Conservation (phyloP, 2,888 invertebrate genomes). For the Agrochola macilenta region DNA sequence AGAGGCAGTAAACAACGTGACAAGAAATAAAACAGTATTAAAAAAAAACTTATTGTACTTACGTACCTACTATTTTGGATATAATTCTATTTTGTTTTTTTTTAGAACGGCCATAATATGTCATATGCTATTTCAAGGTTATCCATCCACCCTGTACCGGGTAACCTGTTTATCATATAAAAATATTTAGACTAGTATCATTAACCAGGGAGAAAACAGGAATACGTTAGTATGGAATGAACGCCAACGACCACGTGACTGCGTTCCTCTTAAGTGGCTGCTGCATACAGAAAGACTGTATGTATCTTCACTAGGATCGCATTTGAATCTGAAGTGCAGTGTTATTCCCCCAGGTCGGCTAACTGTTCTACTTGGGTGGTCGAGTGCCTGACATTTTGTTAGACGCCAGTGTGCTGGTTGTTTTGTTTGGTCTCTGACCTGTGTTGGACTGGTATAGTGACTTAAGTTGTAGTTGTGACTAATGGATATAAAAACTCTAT, state of each 20-base stretch:
- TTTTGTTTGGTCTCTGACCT: slow-evolving; percentile 22
- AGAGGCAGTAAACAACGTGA: too few relatives aligned
- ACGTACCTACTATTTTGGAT: too few relatives aligned
- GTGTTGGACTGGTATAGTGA: not conserved
- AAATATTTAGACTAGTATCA: not conserved
- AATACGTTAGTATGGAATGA: not conserved
- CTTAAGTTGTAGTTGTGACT: not conserved
- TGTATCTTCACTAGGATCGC: not conserved
- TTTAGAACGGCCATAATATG: not conserved
- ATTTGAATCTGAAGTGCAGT: not conserved
- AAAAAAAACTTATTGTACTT: too few relatives aligned
- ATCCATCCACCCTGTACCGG: not conserved
- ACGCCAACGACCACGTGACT: not conserved
- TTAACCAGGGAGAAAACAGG: not conserved
- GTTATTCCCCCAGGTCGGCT: not conserved
- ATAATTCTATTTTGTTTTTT: too few relatives aligned
- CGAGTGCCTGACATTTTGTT: slow-evolving; percentile 14
- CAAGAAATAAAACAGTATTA: too few relatives aligned
- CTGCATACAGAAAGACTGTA: not conserved
- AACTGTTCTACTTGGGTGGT: not conserved
- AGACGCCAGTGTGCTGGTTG: not conserved
- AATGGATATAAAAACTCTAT: not conserved
- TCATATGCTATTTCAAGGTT: not conserved
- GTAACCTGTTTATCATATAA: too few relatives aligned
- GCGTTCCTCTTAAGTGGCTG: too few relatives aligned